Conservation (phyloP, 2,797 vertebrate species). For the Notamacropus eugenii region DNA sequence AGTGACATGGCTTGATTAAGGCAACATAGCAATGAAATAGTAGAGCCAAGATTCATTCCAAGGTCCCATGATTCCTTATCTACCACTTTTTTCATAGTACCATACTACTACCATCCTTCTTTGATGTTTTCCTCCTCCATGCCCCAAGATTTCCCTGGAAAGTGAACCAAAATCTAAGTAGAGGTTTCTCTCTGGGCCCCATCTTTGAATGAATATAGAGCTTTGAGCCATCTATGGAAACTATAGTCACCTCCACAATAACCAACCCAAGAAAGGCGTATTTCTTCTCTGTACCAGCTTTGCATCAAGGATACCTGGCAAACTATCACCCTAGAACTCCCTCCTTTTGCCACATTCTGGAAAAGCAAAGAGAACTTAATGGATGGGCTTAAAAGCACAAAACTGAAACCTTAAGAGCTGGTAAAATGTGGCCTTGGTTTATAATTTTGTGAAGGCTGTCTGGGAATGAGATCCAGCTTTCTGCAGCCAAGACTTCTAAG, state of each 20-base stretch:
- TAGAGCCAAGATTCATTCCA: not conserved
- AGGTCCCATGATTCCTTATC: not conserved
- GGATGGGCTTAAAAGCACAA: slow-evolving; percentile 67
- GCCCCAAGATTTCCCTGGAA: not conserved
- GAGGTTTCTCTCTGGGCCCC: slow-evolving; percentile 17
- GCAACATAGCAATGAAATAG: not conserved
- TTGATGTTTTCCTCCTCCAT: not conserved
- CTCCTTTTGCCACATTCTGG: not conserved
- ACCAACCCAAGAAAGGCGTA: not conserved
- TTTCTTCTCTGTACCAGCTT: slow-evolving; percentile 19
- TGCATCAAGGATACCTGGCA: not conserved
- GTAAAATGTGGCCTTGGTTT: slow-evolving; percentile 66
- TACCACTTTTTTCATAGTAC: not conserved
- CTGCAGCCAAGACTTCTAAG: slow-evolving; percentile 67
- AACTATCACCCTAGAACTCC: not conserved
- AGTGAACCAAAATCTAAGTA: not conserved
- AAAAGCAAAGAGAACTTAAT: slow-evolving; percentile 53
- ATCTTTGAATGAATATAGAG: not conserved
- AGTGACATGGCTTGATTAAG: not conserved
- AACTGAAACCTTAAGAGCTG: slow-evolving; percentile 66
- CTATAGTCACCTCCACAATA: not conserved
- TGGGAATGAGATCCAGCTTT: slow-evolving; percentile 68
- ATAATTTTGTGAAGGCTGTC: slow-evolving; percentile 61
- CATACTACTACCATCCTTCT: not conserved
- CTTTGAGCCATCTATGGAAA: not conserved